phyloP scores from a whole-genome alignment of 37 sponge, comb jelly and placozoan species.

The Crambe crambe region DNA sequence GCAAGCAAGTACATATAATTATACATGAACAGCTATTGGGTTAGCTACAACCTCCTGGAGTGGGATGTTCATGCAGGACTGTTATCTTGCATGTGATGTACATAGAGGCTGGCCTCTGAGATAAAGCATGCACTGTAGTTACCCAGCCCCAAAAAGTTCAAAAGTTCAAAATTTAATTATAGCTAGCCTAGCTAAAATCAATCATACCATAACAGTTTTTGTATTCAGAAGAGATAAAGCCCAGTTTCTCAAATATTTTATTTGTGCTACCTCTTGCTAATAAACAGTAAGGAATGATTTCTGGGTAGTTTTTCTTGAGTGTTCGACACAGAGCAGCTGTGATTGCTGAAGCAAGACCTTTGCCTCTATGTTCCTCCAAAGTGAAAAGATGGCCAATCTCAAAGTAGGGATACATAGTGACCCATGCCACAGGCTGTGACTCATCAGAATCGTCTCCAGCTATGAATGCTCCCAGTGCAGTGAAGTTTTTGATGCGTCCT shows the following conservation, averaged over 20 bases:
- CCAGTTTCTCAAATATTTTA: not conserved
- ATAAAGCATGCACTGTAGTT: too few relatives aligned
- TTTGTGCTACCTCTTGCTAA: not conserved
- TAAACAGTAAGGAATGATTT: not conserved
- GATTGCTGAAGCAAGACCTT: not conserved
- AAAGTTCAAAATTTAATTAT: too few relatives aligned
- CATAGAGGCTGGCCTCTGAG: too few relatives aligned
- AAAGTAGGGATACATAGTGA: not conserved
- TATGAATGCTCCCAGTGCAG: not conserved
- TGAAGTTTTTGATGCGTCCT: not conserved
- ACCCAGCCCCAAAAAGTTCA: too few relatives aligned
- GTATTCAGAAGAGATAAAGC: not conserved
- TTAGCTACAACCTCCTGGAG: too few relatives aligned
- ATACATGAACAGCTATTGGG: too few relatives aligned
- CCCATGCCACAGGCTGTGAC: not conserved
- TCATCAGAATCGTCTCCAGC: not conserved
- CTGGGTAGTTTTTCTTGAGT: not conserved
- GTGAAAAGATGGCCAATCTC: not conserved
- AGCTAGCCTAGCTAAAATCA: too few relatives aligned
- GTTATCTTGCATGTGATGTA: too few relatives aligned
- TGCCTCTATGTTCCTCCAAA: not conserved
- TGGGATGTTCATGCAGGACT: too few relatives aligned
- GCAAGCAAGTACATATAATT: too few relatives aligned
- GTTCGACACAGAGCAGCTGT: not conserved
- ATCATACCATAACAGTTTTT: not conserved